phyloP scores from a whole-genome alignment of 1,140 invertebrate species.

The Asobara japonica region DNA sequence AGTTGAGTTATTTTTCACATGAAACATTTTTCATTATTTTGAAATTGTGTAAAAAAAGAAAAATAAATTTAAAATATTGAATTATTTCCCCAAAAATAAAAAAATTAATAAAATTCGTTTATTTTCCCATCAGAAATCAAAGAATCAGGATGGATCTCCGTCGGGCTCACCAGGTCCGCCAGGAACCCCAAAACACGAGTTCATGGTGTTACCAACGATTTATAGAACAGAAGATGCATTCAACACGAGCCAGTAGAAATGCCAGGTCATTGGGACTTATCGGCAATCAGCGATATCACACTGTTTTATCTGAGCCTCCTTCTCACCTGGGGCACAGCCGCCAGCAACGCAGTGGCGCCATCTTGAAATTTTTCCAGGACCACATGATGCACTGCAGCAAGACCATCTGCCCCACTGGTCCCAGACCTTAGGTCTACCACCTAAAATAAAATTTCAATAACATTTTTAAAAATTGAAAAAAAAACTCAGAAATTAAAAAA shows the following conservation, averaged over 20 bases:
- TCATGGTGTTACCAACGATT: constrained; percentile 42
- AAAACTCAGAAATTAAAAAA: neutral
- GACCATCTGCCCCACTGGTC: constrained; percentile 62
- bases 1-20: no score
- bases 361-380: constrained; percentile 55
- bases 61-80: no score
- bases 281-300: constrained; percentile 45
- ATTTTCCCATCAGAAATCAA: constrained; percentile 47
- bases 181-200: constrained; percentile 6
- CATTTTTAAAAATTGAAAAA: no score
- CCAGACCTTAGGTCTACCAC: constrained; percentile 47
- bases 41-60: no score
- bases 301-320: constrained; percentile 61
- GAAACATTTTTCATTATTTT: no score
- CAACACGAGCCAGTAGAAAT: constrained; percentile 35
- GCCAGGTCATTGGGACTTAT: neutral
- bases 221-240: constrained; percentile 49
- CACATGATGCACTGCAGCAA: constrained; percentile 55
- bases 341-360: constrained; percentile 59
- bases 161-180: neutral
- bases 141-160: constrained; percentile 37
- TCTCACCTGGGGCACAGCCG: constrained; percentile 55
- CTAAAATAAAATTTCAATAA: constrained; percentile 10
- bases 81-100: no score
- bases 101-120: no score